Base-by-base conservation (phyloP, 2,888 invertebrate species). In the Serrognathus titanus region DNA sequence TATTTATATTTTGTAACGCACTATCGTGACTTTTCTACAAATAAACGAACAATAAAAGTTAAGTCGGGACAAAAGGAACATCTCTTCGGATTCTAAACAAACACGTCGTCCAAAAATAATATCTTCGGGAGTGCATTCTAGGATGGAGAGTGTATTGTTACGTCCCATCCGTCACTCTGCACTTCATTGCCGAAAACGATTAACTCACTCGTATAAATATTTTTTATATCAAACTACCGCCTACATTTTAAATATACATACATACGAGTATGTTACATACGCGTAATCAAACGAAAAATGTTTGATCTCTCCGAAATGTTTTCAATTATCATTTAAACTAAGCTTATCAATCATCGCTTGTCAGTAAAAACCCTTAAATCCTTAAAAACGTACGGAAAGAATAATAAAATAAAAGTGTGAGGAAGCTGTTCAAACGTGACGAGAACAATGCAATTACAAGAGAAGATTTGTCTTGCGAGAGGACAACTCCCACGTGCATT, bases 1-100 rank as follows among this genome's bases (percentile, higher is more conserved):
- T 43, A 43, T 43, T 43, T 43, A 16, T 47, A 45, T 51, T 65
- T 60, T 55, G 55, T 56, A 54, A 57, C 55, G 48, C 57, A 62
- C 61, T 58, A 57, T 58, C 62, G 62, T 63, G 63, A 63, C 63
- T 66, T 63, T 63, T 53, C 59, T 59, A 62, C 60, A 62, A 64
- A 64, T 66, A 63, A 66, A 66, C 62, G 66, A 59, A 61, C 61
- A 61, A 63, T 66, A 60, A 64, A 66, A 57, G 53, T 60, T 55
- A 48, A 64, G 53, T 52, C 58, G 49, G 61, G 61, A 66, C 64
- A 66, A 66, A 63, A 63, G 62, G 60, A 62, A 61, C 60, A 55
- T 57, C 57, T 62, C 58, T 59, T 20, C 43, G 43, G 12, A 11
- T 16, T 43, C 13, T 13, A 10, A 11, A 43, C 13, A 43, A 10